Conservation (phyloP, 2,113 vertebrate genomes). For the Conger conger region DNA sequence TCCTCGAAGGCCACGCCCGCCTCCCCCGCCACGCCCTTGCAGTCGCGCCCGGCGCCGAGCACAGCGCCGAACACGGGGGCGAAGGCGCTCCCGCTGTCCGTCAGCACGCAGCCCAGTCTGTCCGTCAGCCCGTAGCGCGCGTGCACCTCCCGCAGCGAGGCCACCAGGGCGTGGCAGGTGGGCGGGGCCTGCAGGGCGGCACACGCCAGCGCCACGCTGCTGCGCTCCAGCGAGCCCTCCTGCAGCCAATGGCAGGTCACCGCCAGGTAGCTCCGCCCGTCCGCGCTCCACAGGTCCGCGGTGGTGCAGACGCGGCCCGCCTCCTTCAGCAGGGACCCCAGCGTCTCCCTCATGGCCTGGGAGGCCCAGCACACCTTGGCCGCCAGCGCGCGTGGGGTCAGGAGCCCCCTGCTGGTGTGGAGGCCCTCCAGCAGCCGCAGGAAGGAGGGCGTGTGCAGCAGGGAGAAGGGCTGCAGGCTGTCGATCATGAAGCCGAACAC, state of each 20-base stretch:
- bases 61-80: neutral
- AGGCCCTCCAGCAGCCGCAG: constrained; percentile 26
- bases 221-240: constrained; percentile 19
- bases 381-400: neutral
- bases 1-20: constrained; percentile 10
- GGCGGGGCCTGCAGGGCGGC: constrained; percentile 16
- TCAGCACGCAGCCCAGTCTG: constrained; percentile 1
- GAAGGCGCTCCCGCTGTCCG: constrained; percentile 22
- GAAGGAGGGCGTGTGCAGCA: constrained; percentile 28
- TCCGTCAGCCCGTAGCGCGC: neutral
- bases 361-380: constrained; percentile 9
- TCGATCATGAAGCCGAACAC: constrained; percentile 26
- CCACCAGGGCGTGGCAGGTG: constrained; percentile 21
- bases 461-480: constrained; percentile 21
- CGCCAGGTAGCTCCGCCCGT: constrained; percentile 18
- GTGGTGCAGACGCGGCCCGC: constrained; percentile 15
- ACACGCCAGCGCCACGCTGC: constrained; percentile 8
- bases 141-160: neutral
- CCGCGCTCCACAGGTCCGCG: constrained; percentile 24
- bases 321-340: neutral
- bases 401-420: constrained; percentile 12
- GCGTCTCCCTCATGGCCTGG: constrained; percentile 10
- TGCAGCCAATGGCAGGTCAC: constrained; percentile 36
- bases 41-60: too few relatives aligned
- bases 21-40: neutral